These are phyloP conservation scores for Heliconius eleuchia DNA, from an alignment of 1,140 invertebrate species.

Conservation along the genomic window DNA sequence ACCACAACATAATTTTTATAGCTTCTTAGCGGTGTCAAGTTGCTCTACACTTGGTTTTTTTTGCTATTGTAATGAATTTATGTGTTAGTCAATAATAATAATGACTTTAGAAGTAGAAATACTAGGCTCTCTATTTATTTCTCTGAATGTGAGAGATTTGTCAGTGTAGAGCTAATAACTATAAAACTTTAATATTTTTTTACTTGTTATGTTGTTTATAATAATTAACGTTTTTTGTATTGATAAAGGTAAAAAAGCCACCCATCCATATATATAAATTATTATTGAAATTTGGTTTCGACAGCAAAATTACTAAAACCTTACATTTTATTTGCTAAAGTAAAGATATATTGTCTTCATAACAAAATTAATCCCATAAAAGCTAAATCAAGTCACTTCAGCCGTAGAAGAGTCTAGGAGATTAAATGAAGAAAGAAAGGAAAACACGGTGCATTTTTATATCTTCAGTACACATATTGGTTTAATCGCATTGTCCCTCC, in stretches of 20 bases:
- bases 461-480: conserved; percentile 26
- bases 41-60: conserved; percentile 21
- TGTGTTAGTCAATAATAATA: neutral
- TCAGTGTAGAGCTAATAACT: too few relatives aligned
- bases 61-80: conserved; percentile 6
- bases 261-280: neutral
- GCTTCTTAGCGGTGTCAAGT: neutral
- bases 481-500: neutral
- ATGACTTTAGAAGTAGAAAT: neutral
- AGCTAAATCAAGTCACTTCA: conserved; percentile 13
- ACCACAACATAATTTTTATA: conserved; percentile 25
- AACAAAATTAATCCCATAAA: conserved; percentile 12
- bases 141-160: neutral
- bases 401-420: conserved; percentile 1
- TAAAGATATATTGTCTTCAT: conserved; percentile 2
- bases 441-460: conserved; percentile 25
- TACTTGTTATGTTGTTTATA: too few relatives aligned
- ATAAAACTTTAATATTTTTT: too few relatives aligned
- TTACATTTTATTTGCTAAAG: neutral
- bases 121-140: neutral
- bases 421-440: conserved; percentile 12
- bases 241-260: too few relatives aligned
- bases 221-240: too few relatives aligned
- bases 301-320: neutral
- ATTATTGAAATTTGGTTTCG: neutral